Base-by-base conservation (phyloP, 2,888 invertebrate genomes). In the Nephrocerus scutellatus region DNA sequence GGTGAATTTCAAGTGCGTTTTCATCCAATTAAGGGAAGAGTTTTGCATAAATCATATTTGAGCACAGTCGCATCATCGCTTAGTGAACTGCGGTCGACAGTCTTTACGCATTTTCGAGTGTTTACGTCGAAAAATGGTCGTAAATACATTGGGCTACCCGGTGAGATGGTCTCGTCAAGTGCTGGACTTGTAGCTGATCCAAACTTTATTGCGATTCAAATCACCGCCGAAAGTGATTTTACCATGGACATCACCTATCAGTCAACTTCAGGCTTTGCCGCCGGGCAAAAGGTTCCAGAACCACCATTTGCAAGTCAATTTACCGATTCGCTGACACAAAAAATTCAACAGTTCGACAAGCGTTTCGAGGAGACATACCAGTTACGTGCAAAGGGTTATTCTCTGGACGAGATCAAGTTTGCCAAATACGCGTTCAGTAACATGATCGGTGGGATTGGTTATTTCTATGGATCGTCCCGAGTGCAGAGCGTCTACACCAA, bases 401-500 rank as follows among this genome's bases (percentile, higher is more conserved):
- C 61, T 0, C 64, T 76, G 3, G 74, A 79, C 10, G 79, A 84
- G 42, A 74, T 91, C 29, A 57, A 65, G 1, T 81, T 87, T 63
- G 96, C 92, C 0, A 80, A 84, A 57, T 81, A 87, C 14, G 87
- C 87, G 0, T 63, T 97, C 32, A 91, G 95, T 44, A 97, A 96
- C 64, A 82, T 97, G 83, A 55, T 98, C 1, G 98, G 98, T 0
- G 86, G 96, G 2, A 82, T 99, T 41, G 97, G 98, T 0, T 97
- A 96, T 63, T 98, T 97, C 71, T 88, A 92, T 68, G 98, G 98
- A 0, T 51, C 82, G 1, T 87, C 92, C 0, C 72, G 83, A 30
- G 97, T 98, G 0, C 80, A 80, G 56, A 88, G 87, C 2, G 68
- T 73, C 21, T 77, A 86, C 53, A 90, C 86, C 0, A 76, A 78